Evolutionary conservation across 2,888 invertebrate genomes (phyloP).

Genomic region (Leucoma salicis): DNA sequence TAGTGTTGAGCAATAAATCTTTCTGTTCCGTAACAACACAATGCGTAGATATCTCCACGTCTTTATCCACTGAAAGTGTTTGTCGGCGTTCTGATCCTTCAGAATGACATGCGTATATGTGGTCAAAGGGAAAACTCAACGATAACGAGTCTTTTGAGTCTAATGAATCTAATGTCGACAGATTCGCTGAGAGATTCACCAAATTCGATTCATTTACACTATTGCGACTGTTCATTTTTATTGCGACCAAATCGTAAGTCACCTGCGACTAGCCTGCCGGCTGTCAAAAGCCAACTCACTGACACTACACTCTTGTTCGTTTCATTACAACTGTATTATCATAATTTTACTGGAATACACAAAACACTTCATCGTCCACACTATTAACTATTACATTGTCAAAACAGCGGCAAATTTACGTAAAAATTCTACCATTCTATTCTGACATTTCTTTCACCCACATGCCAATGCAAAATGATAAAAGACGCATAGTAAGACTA

Average conservation of each 20-base stretch:
- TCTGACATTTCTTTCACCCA: conserved; percentile 74
- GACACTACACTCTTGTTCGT: conserved; percentile 63
- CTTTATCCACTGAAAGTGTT: conserved; percentile 60
- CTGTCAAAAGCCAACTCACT: conserved; percentile 66
- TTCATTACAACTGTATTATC: conserved; percentile 60
- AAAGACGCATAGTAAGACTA: conserved; percentile 56
- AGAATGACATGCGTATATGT: conserved; percentile 86
- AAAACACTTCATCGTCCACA: conserved; percentile 32
- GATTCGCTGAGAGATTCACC: conserved; percentile 72
- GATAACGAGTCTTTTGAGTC: conserved; percentile 77
- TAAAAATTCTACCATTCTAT: conserved; percentile 48
- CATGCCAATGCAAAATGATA: conserved; percentile 73
- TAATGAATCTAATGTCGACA: conserved; percentile 62
- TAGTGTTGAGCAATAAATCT: conserved; percentile 31
- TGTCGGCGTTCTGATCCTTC: conserved; percentile 57
- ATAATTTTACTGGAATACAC: conserved; percentile 25
- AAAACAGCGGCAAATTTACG: conserved; percentile 53
- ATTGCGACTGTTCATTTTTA: conserved; percentile 79
- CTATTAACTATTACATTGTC: conserved; percentile 58
- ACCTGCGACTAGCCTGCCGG: conserved; percentile 73
- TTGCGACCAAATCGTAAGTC: conserved; percentile 52
- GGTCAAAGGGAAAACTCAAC: conserved; percentile 85
- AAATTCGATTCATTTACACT: conserved; percentile 75
- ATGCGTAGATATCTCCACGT: conserved; percentile 62
- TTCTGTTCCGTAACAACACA: conserved; percentile 55